Evolutionary conservation across 2,888 invertebrate species (phyloP).

Genomic region (Phaonia tiefii): DNA sequence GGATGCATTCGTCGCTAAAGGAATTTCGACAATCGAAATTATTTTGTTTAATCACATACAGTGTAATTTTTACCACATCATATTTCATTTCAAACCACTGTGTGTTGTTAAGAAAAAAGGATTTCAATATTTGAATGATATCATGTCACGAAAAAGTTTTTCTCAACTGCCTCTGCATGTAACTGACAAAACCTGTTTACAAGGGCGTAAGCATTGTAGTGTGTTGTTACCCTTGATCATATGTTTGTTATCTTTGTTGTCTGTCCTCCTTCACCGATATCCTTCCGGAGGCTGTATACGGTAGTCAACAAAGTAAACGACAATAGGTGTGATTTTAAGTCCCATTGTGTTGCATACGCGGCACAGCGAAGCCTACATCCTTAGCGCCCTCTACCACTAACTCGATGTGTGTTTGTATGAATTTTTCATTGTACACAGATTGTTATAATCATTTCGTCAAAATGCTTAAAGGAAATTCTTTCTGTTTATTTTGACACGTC

Average conservation of each 20-base stretch:
- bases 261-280: slow-evolving; percentile 20
- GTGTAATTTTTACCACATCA: no score
- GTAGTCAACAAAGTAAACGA: slow-evolving; percentile 1
- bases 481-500: neutral
- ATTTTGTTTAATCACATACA: no score
- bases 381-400: neutral
- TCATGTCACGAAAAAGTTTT: slow-evolving; percentile 42
- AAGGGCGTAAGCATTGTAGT: neutral
- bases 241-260: slow-evolving; percentile 29
- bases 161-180: neutral
- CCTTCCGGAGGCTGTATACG: slow-evolving; percentile 24
- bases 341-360: neutral
- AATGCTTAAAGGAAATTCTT: neutral
- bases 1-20: no score
- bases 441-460: slow-evolving; percentile 27
- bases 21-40: no score
- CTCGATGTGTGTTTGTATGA: neutral
- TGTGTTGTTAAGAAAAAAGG: slow-evolving; percentile 5
- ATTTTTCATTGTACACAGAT: slow-evolving; percentile 20
- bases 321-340: slow-evolving; percentile 25
- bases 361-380: neutral
- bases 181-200: no score
- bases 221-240: neutral
- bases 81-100: no score
- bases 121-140: slow-evolving; percentile 48